phyloP scores from a whole-genome alignment of 1,140 invertebrate genomes.

The Anoplolepis gracilipes region DNA sequence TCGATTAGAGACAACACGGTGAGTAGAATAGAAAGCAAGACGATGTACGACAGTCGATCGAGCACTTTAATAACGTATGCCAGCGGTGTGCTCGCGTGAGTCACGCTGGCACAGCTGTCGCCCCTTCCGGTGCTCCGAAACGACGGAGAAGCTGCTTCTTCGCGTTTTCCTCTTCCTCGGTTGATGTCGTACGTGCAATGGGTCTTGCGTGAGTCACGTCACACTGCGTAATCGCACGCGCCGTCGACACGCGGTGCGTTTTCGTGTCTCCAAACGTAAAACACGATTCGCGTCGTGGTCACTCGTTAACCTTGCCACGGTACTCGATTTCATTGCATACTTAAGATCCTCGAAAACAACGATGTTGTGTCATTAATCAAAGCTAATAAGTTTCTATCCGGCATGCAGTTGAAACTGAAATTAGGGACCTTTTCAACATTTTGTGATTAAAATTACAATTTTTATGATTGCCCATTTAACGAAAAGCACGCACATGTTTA shows the following conservation, averaged over 20 bases:
- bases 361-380: background rate
- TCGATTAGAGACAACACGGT: background rate
- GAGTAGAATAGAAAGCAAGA: constrained; percentile 5
- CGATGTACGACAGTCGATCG: background rate
- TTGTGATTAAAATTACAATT: background rate
- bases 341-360: constrained; percentile 3
- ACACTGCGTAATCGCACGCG: constrained; percentile 49
- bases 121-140: constrained; percentile 39
- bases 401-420: background rate
- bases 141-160: constrained; percentile 44
- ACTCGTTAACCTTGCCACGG: constrained; percentile 40
- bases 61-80: constrained; percentile 50
- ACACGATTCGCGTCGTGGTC: constrained; percentile 15
- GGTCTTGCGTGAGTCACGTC: constrained; percentile 34
- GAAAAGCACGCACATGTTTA: background rate
- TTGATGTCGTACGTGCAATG: background rate
- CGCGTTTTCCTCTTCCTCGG: constrained; percentile 10
- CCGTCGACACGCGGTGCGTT: constrained; percentile 29
- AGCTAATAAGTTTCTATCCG: background rate
- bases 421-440: background rate
- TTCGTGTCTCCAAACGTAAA: constrained; percentile 20
- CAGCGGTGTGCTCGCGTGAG: constrained; percentile 39
- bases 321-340: constrained; percentile 37
- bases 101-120: constrained; percentile 44
- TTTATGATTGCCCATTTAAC: background rate